These are phyloP conservation scores for Calameuta pallipes DNA, from an alignment of 2,888 invertebrate species.

Conservation along the genomic window DNA sequence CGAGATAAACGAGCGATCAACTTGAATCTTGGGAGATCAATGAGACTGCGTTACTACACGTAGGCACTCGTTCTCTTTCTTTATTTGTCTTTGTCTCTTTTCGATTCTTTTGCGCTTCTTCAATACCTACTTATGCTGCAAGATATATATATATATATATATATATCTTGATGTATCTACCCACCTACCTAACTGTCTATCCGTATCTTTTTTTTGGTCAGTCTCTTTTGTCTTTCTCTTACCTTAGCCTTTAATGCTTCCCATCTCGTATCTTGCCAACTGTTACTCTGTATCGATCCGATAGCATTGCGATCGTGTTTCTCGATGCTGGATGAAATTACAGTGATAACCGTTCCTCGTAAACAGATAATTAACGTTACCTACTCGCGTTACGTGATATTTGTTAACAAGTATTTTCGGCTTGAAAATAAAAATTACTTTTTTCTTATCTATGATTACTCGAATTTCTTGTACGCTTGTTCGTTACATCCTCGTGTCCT, in stretches of 20 bases:
- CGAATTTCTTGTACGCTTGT: neutral
- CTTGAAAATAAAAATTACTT: neutral
- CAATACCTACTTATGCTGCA: neutral
- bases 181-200: conserved; percentile 10
- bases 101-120: neutral
- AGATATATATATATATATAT: conserved; percentile 10
- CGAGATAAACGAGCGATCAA: conserved; percentile 31
- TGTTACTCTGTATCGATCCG: neutral
- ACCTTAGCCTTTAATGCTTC: conserved; percentile 3
- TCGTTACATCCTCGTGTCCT: no score
- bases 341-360: neutral
- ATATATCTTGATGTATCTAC: neutral
- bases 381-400: neutral
- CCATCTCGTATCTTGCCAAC: neutral
- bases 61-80: conserved; percentile 25
- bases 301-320: neutral
- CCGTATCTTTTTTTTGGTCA: conserved; percentile 10
- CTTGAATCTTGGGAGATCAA: conserved; percentile 30
- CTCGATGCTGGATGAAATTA: neutral
- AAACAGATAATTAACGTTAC: neutral
- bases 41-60: conserved; percentile 46
- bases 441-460: neutral
- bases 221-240: conserved; percentile 3
- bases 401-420: neutral
- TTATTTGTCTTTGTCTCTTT: conserved; percentile 7